A percentile compares a stretch with the other conserved stretches of the same genome.
phyloP scores from a whole-genome alignment of 2,797 vertebrate genomes.

The Pogoniulus pusillus region DNA sequence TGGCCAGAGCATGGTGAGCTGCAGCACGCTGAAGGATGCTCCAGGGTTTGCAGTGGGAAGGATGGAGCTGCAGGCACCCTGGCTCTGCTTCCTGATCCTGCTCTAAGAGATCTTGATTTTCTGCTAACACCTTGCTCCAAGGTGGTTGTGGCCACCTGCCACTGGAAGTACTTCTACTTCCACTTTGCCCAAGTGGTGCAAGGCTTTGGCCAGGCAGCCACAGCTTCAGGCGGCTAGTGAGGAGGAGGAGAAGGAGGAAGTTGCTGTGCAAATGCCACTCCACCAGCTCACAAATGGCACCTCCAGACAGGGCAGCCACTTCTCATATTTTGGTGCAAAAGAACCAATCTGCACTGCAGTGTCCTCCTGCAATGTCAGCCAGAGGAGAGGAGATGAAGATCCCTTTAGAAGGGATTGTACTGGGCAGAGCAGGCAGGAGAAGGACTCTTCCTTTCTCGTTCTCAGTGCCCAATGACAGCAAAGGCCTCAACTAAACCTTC shows the following conservation, averaged over 20 bases:
- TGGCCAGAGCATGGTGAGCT: neutral
- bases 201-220: neutral
- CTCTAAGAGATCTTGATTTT: neutral
- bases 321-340: neutral
- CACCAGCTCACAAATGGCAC: neutral
- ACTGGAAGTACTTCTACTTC: neutral
- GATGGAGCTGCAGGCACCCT: neutral
- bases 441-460: neutral
- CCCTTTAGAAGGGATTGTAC: neutral
- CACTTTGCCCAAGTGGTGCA: neutral
- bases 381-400: neutral
- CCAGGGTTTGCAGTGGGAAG: fast-evolving
- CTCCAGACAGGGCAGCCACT: neutral
- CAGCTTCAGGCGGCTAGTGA: fast-evolving
- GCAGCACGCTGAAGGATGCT: fast-evolving
- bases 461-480: neutral
- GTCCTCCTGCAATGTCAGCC: neutral
- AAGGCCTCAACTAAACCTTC: neutral
- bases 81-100: fast-evolving
- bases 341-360: neutral
- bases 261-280: neutral
- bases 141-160: fast-evolving
- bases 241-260: neutral
- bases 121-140: neutral
- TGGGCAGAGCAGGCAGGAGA: neutral